Conservation (phyloP, 30 jellyfish, hydroid and myxozoan genomes). For the Mastigias papua region DNA sequence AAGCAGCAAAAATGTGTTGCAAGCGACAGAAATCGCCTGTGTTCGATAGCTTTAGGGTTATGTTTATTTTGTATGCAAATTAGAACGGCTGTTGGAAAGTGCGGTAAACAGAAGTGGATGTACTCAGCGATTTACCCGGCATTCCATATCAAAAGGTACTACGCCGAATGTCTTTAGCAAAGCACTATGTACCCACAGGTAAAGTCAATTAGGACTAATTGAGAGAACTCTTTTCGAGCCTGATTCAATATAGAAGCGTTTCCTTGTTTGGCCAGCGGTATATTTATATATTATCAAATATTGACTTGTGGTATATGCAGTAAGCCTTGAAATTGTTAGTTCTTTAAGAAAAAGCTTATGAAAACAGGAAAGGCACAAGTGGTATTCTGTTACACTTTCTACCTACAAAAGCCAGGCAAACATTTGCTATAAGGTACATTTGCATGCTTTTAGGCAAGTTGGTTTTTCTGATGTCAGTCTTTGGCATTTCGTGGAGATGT, state of each 20-base stretch:
- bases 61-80: background rate
- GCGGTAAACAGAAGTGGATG: background rate
- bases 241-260: background rate
- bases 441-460: too few relatives aligned
- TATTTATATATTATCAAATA: background rate
- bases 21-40: too few relatives aligned
- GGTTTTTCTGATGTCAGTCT: too few relatives aligned
- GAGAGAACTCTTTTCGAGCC: background rate
- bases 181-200: background rate
- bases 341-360: background rate
- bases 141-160: background rate
- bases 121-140: background rate
- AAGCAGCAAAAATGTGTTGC: too few relatives aligned
- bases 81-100: background rate
- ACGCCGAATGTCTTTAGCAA: background rate
- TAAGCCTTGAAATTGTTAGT: background rate
- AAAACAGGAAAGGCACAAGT: background rate
- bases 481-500: too few relatives aligned
- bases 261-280: slow-evolving; percentile 15
- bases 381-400: background rate
- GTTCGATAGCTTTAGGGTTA: background rate
- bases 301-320: background rate
- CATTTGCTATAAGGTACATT: too few relatives aligned
- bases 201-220: background rate
- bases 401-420: background rate